Evolutionary conservation across 2,888 invertebrate genomes (phyloP), one percentile per base, ranked within the genome.

Genomic region (Disparrhopalites patrizii): DNA sequence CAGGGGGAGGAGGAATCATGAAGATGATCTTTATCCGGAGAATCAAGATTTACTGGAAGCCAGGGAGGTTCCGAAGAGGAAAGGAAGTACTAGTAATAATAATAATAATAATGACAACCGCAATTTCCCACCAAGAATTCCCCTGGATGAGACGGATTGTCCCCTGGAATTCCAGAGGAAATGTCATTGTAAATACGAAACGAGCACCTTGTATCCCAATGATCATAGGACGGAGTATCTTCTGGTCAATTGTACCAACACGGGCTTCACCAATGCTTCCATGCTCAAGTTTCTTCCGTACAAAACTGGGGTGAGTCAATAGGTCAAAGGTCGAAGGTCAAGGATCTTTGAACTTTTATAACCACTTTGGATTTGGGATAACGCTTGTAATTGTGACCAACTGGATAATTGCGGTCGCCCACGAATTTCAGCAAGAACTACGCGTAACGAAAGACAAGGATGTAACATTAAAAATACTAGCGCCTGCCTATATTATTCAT

Each of bases 221-320:
- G 10, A 33, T 20, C 28, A 30, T 20, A 23, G 23, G 8, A 30
- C 28, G 8, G 27, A 47, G 27, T 18, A 47, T n/a, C 57, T 40
- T 18, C 43, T 56, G 5, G 88, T 89, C 0, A 88, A 89, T 77
- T 90, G 90, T 77, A 88, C 88, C 1, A 81, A 86, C 75, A 79
- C 83, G 0, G 82, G 83, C 1, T 85, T 89, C 73, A 82, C 77
- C 1, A 82, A 84, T 68, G 83, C 85, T 0, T 79, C 81, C 18
- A 83, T 87, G 72, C 78, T 90, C 20, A 79, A 82, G 73, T 81
- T 82, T 61, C 81, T 90, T 68, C 88, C 89, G 0, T 79, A 81
- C 18, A 81, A 86, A 72, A 87, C 87, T 3, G 83, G 87, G 79
- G 81, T 82, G 69, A 60, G 70, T 68, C 36, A 36, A 15, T 36